Evolutionary conservation across 37 sponge, comb jelly and placozoan genomes (phyloP).

Genomic region (Tethya wilhelma): DNA sequence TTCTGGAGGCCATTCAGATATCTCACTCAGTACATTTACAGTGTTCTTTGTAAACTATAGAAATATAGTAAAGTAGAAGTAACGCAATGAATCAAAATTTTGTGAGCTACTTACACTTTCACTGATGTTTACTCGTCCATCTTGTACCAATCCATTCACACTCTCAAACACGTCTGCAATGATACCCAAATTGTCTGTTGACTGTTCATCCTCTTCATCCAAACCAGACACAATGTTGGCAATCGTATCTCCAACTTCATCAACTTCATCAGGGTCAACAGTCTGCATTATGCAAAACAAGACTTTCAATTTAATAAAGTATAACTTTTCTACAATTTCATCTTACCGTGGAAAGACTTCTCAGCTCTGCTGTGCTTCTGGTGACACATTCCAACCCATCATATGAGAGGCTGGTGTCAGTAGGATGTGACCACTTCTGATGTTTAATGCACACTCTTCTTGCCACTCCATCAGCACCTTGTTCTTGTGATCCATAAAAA

Average conservation of each 20-base stretch:
- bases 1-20: constrained; percentile 47
- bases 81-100: neutral
- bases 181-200: constrained; percentile 15
- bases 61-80: neutral
- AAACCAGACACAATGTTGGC: neutral
- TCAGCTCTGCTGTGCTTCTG: constrained; percentile 7
- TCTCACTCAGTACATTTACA: constrained; percentile 22
- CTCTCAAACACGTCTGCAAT: neutral
- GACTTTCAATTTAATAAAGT: too few species aligned
- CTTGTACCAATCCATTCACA: neutral
- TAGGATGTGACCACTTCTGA: neutral
- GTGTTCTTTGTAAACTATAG: constrained; percentile 30
- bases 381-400: constrained; percentile 36
- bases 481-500: neutral
- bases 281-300: neutral
- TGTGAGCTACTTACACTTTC: constrained; percentile 21
- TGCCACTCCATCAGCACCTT: neutral
- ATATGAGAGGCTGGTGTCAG: neutral
- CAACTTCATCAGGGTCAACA: neutral
- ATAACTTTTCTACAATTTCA: neutral
- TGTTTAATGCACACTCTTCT: neutral
- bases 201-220: constrained; percentile 31
- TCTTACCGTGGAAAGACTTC: neutral
- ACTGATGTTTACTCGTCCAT: neutral
- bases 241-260: neutral